Conservation (phyloP, 2,888 invertebrate species). For the Leptinotarsa haldemani region DNA sequence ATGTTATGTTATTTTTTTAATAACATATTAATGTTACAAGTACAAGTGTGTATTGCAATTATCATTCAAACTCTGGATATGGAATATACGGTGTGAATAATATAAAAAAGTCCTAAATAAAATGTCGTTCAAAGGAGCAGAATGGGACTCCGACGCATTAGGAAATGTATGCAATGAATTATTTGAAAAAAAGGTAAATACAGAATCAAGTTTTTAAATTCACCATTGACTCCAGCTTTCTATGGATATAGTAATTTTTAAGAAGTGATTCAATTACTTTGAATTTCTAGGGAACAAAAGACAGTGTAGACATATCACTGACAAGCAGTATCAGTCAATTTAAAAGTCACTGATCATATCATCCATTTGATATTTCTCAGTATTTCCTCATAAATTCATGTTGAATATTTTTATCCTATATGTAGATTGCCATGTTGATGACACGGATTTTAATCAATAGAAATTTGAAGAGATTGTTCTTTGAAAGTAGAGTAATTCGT, state of each 20-base stretch:
- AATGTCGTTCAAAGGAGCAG: conserved; percentile 41
- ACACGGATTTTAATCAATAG: conserved; percentile 26
- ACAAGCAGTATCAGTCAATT: conserved; percentile 12
- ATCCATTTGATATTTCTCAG: background rate
- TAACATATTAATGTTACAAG: too few species aligned
- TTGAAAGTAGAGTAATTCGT: conserved; percentile 16
- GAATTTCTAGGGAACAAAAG: background rate
- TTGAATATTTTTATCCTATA: conserved; percentile 21
- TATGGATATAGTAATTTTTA: too few species aligned
- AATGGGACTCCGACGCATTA: conserved; percentile 47
- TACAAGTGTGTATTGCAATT: too few species aligned
- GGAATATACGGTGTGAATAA: too few species aligned
- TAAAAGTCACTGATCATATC: conserved; percentile 6
- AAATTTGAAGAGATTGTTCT: conserved; percentile 25
- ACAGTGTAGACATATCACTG: background rate
- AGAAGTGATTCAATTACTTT: too few species aligned
- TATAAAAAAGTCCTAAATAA: background rate
- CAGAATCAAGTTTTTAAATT: background rate
- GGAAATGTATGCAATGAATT: conserved; percentile 46
- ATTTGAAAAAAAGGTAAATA: conserved; percentile 37
- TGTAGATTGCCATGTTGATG: conserved; percentile 27
- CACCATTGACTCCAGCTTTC: background rate
- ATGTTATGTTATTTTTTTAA: too few species aligned
- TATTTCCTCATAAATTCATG: conserved; percentile 32
- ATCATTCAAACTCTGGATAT: too few species aligned